Conservation (phyloP, 2,113 vertebrate genomes). For the Fukomys damarensis region DNA sequence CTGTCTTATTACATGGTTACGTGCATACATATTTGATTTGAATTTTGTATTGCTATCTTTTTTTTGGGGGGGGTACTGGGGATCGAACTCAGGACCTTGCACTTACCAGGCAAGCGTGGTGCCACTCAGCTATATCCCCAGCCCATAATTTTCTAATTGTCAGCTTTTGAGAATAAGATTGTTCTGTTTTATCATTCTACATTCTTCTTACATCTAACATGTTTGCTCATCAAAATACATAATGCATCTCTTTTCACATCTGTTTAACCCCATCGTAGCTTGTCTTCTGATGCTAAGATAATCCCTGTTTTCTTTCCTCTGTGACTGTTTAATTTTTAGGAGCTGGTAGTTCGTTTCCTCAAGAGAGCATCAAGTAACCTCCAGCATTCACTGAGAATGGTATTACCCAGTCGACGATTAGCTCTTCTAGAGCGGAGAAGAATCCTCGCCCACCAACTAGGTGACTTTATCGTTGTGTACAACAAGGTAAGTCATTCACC, state of each 20-base stretch:
- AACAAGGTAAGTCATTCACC: constrained; percentile 88
- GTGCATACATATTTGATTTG: constrained; percentile 3
- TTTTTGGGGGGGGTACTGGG: no score
- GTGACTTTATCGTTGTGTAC: constrained; percentile 93
- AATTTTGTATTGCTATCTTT: constrained; percentile 18
- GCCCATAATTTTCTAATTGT: constrained; percentile 4
- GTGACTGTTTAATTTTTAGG: constrained; percentile 86
- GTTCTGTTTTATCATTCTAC: not conserved
- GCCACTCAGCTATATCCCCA: no score
- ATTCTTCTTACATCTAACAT: not conserved
- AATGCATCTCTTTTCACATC: not conserved
- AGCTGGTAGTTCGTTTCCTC: constrained; percentile 95
- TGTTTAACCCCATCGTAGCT: not conserved
- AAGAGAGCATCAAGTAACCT: constrained; percentile 94
- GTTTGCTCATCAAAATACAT: not conserved
- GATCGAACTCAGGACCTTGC: no score
- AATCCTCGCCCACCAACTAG: constrained; percentile 93
- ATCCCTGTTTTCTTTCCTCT: not conserved
- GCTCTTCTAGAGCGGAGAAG: constrained; percentile 90
- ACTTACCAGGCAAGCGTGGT: no score
- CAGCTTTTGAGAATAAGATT: not conserved
- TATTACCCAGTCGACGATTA: constrained; percentile 89
- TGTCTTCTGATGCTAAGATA: constrained; percentile 1
- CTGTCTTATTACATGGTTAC: not conserved
- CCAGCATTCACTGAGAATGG: constrained; percentile 90